These are phyloP conservation scores for Pachycephus smyrnensis DNA, from an alignment of 2,888 invertebrate species.

Conservation along the genomic window DNA sequence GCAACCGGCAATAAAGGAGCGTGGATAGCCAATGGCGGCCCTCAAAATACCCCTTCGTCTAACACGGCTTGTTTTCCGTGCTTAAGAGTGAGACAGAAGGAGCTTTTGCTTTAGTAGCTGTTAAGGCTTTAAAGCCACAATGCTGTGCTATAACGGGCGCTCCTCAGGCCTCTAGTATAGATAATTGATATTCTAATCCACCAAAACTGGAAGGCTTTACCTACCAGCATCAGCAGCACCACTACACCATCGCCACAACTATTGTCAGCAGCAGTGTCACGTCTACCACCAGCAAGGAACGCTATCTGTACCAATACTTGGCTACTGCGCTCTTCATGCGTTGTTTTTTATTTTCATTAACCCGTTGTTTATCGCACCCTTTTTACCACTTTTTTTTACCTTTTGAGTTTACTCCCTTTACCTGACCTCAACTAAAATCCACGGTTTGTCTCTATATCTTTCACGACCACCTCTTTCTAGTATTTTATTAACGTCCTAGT, in stretches of 20 bases:
- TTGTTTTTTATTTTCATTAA: neutral
- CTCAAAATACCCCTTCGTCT: slow-evolving; percentile 63
- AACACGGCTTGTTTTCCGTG: slow-evolving; percentile 64
- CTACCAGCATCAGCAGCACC: neutral
- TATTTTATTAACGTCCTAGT: neutral
- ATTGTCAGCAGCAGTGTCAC: neutral
- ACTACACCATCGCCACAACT: neutral
- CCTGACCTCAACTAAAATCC: neutral
- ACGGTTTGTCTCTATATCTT: neutral
- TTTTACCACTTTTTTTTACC: neutral
- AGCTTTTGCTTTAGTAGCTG: slow-evolving; percentile 66
- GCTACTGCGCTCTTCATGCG: neutral
- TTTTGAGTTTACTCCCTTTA: neutral
- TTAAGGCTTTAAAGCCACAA: slow-evolving; percentile 60
- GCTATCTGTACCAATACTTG: neutral
- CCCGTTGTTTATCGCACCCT: neutral
- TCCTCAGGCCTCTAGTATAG: slow-evolving; percentile 15
- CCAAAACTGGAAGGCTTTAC: slow-evolving; percentile 13
- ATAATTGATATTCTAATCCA: slow-evolving; percentile 59
- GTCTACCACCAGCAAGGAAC: neutral
- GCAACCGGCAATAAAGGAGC: slow-evolving; percentile 65
- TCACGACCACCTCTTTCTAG: neutral
- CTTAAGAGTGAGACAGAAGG: slow-evolving; percentile 59
- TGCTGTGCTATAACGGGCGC: slow-evolving; percentile 17
- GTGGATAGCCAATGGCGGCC: slow-evolving; percentile 66